Evolutionary conservation across 2,888 invertebrate species (phyloP), one percentile per base, ranked within the genome.

Genomic region (Strigamia maritima): DNA sequence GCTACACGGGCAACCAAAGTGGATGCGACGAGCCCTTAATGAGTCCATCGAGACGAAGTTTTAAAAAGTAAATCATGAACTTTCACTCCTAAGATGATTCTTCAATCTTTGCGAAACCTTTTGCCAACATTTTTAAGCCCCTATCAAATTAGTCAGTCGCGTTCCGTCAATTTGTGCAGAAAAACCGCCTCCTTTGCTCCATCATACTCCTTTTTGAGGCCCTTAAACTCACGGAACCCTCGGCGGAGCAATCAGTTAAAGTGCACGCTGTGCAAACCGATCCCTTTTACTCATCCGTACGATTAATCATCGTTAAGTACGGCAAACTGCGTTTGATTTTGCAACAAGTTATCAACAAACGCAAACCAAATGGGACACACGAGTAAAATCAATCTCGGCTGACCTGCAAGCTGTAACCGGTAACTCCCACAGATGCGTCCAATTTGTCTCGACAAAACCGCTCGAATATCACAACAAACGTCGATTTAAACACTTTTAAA

Each of bases 331-430:
- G 70, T 70, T 70, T 70, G 70, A 70, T 70, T 70, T 70, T 70
- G 70, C 70, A 70, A 70, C 70, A 70, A 70, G 70, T 70, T 70
- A 70, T 70, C 70, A 70, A 70, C 70, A 70, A 70, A 70, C 70
- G 26, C 70, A 70, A 70, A 70, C 70, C 70, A 70, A 70, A 70
- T 70, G 70, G 70, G 70, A 70, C 70, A n/a, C 70, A 6, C 70
- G 70, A 70, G 70, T 1, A 70, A 70, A 70, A 70, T 70, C 70
- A 70, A 70, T 70, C 70, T 70, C 70, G 28, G 16, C 28, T 24
- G 60, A 65, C 60, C 60, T 65, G n/a, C 60, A 35, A 35, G 35
- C 35, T 35, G 35, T 10, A 35, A 35, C 35, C 35, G 35, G 35
- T 2, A 22, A 65, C 60, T 65, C 60, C 60, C 60, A 22, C 60